A percentile compares a stretch with the other conserved stretches of the same genome.
phyloP scores from a whole-genome alignment of 2,113 vertebrate genomes.

The Neopipo cinnamomea region DNA sequence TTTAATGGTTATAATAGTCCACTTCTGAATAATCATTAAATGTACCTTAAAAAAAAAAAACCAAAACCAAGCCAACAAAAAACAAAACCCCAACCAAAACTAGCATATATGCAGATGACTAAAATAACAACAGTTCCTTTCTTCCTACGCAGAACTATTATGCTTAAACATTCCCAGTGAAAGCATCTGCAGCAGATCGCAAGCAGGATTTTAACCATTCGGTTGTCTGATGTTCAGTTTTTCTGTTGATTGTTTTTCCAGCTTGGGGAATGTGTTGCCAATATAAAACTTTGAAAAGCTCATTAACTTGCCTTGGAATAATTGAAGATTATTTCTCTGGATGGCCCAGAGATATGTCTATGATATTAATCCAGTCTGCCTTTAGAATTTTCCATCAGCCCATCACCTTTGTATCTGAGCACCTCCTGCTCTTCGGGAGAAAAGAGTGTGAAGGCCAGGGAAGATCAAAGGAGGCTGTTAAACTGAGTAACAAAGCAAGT shows the following conservation, averaged over 20 bases:
- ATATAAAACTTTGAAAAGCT: conserved; percentile 20
- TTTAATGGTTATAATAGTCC: conserved; percentile 62
- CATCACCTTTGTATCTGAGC: not conserved
- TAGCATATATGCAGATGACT: conserved; percentile 68
- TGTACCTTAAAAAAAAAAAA: conserved; percentile 37
- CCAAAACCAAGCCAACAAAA: not conserved
- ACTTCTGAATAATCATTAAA: conserved; percentile 72
- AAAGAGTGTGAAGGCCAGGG: not conserved
- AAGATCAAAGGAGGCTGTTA: not conserved
- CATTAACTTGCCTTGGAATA: not conserved
- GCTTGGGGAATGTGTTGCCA: not conserved
- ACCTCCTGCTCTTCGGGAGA: not conserved
- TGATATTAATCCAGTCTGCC: not conserved
- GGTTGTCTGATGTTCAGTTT: conserved; percentile 4
- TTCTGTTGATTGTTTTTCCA: conserved; percentile 42
- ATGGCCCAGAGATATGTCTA: not conserved
- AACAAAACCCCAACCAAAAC: not conserved
- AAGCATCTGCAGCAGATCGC: conserved; percentile 44
- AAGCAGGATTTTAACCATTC: conserved; percentile 9
- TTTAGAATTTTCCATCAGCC: not conserved
- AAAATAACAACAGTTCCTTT: conserved; percentile 74
- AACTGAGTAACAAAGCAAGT: not conserved
- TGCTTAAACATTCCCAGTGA: conserved; percentile 58
- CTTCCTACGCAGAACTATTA: conserved; percentile 72
- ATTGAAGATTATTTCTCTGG: not conserved